Percentiles rank a stretch among this genome's conserved stretches.
Evolutionary conservation across 2,888 invertebrate genomes (phyloP).

Genomic region (Hylaea fasciaria): DNA sequence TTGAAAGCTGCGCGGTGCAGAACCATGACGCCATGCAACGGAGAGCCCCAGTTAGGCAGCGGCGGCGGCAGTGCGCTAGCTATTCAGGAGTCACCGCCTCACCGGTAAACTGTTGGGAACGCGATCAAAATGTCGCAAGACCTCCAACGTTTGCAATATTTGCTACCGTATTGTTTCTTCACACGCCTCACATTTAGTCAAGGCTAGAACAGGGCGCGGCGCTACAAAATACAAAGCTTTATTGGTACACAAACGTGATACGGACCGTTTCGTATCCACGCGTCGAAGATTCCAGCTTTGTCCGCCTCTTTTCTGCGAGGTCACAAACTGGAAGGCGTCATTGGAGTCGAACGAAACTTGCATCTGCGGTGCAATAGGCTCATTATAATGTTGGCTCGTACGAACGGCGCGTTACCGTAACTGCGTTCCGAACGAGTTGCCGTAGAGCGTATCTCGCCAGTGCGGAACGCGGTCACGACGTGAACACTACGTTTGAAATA

Average conservation of each 20-base stretch:
- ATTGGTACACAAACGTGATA: no score
- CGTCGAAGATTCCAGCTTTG: no score
- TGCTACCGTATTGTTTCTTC: no score
- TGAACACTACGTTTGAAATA: slow-evolving; percentile 1
- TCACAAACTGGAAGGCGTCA: slow-evolving; percentile 3
- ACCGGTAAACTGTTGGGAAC: not conserved
- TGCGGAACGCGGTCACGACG: slow-evolving; percentile 40
- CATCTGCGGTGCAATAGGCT: slow-evolving; percentile 18
- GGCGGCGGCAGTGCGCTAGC: not conserved
- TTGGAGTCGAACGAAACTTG: slow-evolving; percentile 14
- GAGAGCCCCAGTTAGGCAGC: slow-evolving; percentile 60
- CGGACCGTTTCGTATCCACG: no score
- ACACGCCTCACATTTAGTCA: no score
- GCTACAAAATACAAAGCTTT: no score
- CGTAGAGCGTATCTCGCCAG: slow-evolving; percentile 32
- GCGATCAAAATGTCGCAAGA: no score
- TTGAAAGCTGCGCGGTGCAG: slow-evolving; percentile 38
- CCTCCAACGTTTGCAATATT: no score
- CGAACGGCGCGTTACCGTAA: slow-evolving; percentile 24
- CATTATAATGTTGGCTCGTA: slow-evolving; percentile 12
- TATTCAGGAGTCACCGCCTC: not conserved
- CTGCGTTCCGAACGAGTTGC: slow-evolving; percentile 40
- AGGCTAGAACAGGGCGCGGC: no score
- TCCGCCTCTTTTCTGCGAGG: not conserved
- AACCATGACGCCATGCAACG: slow-evolving; percentile 52